Evolutionary conservation across 2,797 vertebrate genomes (phyloP).

Genomic region (Tenualosa ilisha): DNA sequence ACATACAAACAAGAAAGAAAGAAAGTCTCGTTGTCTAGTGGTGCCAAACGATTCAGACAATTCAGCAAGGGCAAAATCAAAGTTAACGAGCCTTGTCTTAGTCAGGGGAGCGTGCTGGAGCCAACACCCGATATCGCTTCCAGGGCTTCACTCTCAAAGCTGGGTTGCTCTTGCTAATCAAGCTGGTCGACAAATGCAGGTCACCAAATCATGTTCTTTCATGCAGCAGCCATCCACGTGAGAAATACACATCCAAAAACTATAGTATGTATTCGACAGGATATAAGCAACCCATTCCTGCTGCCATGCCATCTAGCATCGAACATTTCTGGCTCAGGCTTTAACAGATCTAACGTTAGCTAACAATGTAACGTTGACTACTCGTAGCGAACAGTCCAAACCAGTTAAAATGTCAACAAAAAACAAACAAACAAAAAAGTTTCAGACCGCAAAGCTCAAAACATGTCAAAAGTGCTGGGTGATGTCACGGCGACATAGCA

Average conservation of each 20-base stretch:
- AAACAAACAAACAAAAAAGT: not conserved
- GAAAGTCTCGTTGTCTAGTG: not conserved
- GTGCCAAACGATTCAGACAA: not conserved
- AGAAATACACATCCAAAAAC: not conserved
- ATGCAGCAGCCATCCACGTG: not conserved
- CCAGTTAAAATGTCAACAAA: not conserved
- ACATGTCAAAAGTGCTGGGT: not conserved
- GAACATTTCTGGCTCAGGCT: not conserved
- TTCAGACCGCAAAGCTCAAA: not conserved
- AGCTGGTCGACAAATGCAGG: not conserved
- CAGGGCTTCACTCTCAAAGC: not conserved
- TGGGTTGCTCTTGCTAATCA: not conserved
- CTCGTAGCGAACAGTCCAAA: not conserved
- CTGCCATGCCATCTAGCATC: not conserved
- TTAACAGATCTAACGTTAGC: not conserved
- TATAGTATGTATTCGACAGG: not conserved
- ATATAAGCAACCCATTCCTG: not conserved
- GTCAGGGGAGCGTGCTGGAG: not conserved
- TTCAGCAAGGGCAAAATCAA: not conserved
- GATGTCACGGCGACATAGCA: not conserved
- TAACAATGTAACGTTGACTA: conserved; percentile 10
- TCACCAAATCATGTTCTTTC: not conserved
- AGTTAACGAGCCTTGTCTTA: not conserved
- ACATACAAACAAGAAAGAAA: not conserved
- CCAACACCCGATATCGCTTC: conserved; percentile 18